phyloP scores from a whole-genome alignment of 2,888 invertebrate species.

The Metopia argyrocephala region DNA sequence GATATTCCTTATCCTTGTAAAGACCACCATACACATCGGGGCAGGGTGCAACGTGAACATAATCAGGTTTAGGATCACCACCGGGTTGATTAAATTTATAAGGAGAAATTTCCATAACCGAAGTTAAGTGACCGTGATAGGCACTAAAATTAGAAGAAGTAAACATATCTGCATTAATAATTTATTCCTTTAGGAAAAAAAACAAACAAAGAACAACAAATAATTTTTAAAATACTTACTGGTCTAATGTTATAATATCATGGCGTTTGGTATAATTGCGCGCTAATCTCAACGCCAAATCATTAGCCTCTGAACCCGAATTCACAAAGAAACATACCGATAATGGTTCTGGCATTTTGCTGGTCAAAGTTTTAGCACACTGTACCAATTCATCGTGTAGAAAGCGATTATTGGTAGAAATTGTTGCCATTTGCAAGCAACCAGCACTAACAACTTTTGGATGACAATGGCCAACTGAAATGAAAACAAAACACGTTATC shows the following conservation, averaged over 20 bases:
- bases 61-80: conserved; percentile 88
- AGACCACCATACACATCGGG: conserved; percentile 97
- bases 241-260: conserved; percentile 96
- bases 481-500: conserved; percentile 47
- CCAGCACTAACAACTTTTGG: conserved; percentile 95
- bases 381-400: conserved; percentile 96
- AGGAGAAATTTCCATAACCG: conserved; percentile 97
- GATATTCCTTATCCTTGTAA: conserved; percentile 83
- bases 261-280: conserved; percentile 91
- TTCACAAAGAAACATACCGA: conserved; percentile 98
- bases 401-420: conserved; percentile 97
- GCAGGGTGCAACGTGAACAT: conserved; percentile 93
- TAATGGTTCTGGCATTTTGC: conserved; percentile 88
- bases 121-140: conserved; percentile 98
- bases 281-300: conserved; percentile 95
- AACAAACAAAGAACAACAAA: background rate
- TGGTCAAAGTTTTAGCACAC: conserved; percentile 90
- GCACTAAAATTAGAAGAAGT: no score
- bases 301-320: conserved; percentile 99
- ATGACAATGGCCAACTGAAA: conserved; percentile 97
- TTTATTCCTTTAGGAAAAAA: no score
- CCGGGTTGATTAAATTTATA: conserved; percentile 97
- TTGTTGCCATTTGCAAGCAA: conserved; percentile 91
- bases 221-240: conserved; percentile 86
- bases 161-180: no score